Base-by-base conservation (phyloP, 2,797 vertebrate genomes). In the Telmatherina bonti region DNA sequence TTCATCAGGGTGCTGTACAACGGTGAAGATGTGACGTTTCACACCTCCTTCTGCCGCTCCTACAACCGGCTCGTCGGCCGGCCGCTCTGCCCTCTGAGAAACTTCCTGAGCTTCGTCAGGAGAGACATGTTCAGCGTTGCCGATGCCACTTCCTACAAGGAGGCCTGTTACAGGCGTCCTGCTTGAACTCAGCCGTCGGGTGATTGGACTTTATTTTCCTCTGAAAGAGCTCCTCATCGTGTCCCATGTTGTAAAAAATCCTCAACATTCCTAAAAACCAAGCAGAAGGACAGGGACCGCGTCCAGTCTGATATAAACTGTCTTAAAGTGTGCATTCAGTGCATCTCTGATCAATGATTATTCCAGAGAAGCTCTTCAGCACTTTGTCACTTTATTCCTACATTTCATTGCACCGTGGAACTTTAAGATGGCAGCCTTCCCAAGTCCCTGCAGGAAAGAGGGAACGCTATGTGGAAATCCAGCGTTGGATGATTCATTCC, bases 21-120 rank as follows among this genome's bases (percentile, higher is more conserved):
- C 0, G 97, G 97, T 0, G 93, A 96, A 20, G 98, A 99, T n/a
- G 95, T 99, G 89, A 99, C 98, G 2, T 98, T 95, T 90, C 95
- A 96, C 79, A 98, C 97, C 9, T 84, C 94, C 0, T 99, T 99
- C 89, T 99, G 98, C 83, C 94, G 86, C 67, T 84, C 94, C 55
- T 92, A 94, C 31, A 88, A 93, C 52, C 95, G 87, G 74, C 91
- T 20, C 62, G 91, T 92, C 38, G 83, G 72, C 81, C 96, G 93
- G 67, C 95, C 95, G 0, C 95, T 99, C 86, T 99, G 97, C 79
- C 96, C 97, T n/a, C 93, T 99, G 10, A 93, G 93, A 71, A 97
- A 96, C 81, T 96, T 99, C 67, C 89, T 97, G 61, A 94, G 55
- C 70, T 99, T 97, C 82, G 96, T 99, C 78, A 94, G 90, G 73